Evolutionary conservation across 2,888 invertebrate species (phyloP).

Genomic region (Neoscelio sp.): DNA sequence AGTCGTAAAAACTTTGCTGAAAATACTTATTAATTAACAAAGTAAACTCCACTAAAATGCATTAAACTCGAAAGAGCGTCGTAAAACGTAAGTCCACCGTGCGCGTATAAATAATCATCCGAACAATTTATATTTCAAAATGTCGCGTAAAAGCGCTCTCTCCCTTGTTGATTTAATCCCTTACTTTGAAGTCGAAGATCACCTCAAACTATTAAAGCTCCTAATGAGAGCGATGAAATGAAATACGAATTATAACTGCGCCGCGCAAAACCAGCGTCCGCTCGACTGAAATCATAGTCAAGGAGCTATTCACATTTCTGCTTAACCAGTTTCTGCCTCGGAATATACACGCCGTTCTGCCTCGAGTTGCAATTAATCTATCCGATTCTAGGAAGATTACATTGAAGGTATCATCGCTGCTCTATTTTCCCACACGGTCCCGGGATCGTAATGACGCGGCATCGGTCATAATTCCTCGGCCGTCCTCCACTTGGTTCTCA

Average conservation of each 20-base stretch:
- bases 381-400: conserved; percentile 46
- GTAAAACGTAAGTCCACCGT: conserved; percentile 1
- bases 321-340: conserved; percentile 31
- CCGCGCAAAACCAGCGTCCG: conserved; percentile 10
- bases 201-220: conserved; percentile 15
- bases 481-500: conserved; percentile 23
- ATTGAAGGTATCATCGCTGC: conserved; percentile 34
- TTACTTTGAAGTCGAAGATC: conserved; percentile 28
- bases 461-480: conserved; percentile 26
- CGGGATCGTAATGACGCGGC: conserved; percentile 33
- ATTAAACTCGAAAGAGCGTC: conserved; percentile 7
- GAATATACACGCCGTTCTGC: conserved; percentile 31
- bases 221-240: conserved; percentile 27
- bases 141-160: conserved; percentile 8
- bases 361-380: conserved; percentile 53
- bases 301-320: conserved; percentile 40
- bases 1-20: conserved; percentile 7
- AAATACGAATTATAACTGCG: conserved; percentile 34
- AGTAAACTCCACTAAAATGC: neutral
- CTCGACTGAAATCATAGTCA: conserved; percentile 31
- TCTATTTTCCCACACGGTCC: conserved; percentile 56
- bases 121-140: conserved; percentile 8
- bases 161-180: conserved; percentile 15
- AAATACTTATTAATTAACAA: conserved; percentile 17
- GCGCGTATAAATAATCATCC: conserved; percentile 12